These are phyloP conservation scores for Acromyrmex echinatior DNA, from an alignment of 1,140 invertebrate genomes.

Conservation along the genomic window DNA sequence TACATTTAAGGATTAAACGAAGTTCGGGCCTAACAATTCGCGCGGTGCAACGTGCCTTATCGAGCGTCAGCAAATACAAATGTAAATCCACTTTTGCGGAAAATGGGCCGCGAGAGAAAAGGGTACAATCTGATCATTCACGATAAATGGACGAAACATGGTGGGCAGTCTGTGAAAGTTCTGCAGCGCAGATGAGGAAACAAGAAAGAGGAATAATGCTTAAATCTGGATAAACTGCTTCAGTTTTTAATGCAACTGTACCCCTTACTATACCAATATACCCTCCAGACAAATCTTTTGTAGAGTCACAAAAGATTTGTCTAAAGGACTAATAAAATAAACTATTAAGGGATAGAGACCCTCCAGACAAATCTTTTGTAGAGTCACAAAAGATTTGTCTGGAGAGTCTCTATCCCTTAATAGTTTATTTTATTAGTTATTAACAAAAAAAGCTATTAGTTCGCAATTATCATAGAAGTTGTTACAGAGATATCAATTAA, in stretches of 20 bases:
- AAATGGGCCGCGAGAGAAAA: constrained; percentile 12
- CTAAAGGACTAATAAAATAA: too few species aligned
- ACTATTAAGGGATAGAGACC: too few species aligned
- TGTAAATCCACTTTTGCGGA: constrained; percentile 65
- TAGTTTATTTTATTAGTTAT: not conserved
- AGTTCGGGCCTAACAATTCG: not conserved
- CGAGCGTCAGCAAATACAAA: constrained; percentile 68
- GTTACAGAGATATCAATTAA: not conserved
- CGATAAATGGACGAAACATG: constrained; percentile 75
- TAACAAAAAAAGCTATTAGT: not conserved
- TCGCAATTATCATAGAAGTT: not conserved
- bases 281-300: constrained; percentile 45
- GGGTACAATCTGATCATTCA: constrained; percentile 61
- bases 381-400: too few species aligned
- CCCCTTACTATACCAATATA: too few species aligned
- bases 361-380: constrained; percentile 52
- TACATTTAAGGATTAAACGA: constrained; percentile 20
- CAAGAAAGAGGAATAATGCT: constrained; percentile 21
- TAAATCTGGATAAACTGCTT: not conserved
- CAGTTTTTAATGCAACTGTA: constrained; percentile 33
- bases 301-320: not conserved
- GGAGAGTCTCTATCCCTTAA: not conserved
- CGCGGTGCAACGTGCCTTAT: constrained; percentile 69
- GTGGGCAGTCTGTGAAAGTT: constrained; percentile 15
- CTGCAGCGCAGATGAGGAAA: not conserved